Evolutionary conservation across 2,113 vertebrate genomes (phyloP).

Genomic region (Anseranas semipalmata): DNA sequence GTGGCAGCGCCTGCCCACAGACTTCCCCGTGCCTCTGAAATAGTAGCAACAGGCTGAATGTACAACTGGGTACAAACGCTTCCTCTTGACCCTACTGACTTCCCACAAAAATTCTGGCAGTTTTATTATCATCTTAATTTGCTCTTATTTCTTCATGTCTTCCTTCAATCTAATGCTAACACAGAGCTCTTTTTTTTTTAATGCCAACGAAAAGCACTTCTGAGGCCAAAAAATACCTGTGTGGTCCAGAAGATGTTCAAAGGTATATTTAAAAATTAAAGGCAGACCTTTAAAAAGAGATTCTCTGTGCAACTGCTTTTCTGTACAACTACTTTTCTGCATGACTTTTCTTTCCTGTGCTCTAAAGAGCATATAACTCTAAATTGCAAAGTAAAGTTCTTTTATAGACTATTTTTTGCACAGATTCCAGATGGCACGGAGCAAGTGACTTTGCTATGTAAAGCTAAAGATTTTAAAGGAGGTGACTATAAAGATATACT

Average conservation of each 20-base stretch:
- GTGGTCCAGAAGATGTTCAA: neutral
- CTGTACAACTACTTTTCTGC: neutral
- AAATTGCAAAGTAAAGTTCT: slow-evolving; percentile 5
- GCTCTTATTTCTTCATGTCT: neutral
- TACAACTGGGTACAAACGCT: neutral
- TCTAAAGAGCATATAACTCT: neutral
- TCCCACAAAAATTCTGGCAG: neutral
- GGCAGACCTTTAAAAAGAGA: neutral
- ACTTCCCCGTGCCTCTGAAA: neutral
- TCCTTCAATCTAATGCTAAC: neutral
- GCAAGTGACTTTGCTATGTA: slow-evolving; percentile 4
- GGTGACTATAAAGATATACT: neutral
- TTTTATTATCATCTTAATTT: neutral
- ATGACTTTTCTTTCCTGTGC: neutral
- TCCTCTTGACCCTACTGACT: neutral
- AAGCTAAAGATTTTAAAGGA: slow-evolving; percentile 4
- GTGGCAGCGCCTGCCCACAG: neutral
- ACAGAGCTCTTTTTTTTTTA: neutral
- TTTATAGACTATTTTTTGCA: slow-evolving; percentile 22
- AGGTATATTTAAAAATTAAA: slow-evolving; percentile 12
- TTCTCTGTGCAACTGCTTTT: neutral
- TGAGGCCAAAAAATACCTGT: neutral
- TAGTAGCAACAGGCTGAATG: neutral
- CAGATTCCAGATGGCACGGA: slow-evolving; percentile 40
- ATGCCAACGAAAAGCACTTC: neutral